A percentile compares a stretch with the other conserved stretches of the same genome.
These are phyloP conservation scores for Piezodorus guildinii DNA, from an alignment of 1,140 invertebrate genomes.

Conservation along the genomic window DNA sequence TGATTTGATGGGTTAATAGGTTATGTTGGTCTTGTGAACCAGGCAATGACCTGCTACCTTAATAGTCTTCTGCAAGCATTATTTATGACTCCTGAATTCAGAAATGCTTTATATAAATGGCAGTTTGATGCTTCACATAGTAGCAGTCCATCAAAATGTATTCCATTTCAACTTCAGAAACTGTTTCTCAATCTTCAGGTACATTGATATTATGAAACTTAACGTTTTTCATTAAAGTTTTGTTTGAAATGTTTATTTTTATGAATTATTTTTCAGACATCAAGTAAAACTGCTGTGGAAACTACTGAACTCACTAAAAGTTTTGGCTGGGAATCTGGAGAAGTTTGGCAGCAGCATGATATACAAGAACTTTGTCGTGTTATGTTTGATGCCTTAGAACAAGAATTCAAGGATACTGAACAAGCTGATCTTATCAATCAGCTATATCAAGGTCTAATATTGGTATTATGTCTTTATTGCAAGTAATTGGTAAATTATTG, in stretches of 20 bases:
- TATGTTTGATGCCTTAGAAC: conserved; percentile 85
- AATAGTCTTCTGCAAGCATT: conserved; percentile 82
- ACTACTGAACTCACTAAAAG: conserved; percentile 79
- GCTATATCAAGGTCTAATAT: conserved; percentile 48
- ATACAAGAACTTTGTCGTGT: conserved; percentile 83
- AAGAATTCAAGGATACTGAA: conserved; percentile 72
- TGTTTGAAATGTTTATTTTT: neutral
- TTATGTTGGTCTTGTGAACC: conserved; percentile 82
- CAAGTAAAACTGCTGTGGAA: conserved; percentile 60
- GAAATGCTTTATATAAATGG: conserved; percentile 82
- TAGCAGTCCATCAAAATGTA: conserved; percentile 51
- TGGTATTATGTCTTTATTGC: neutral
- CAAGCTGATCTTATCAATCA: conserved; percentile 73
- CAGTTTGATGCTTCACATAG: conserved; percentile 55
- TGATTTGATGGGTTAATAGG: conserved; percentile 31
- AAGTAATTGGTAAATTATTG: too few species aligned
- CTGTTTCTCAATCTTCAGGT: conserved; percentile 80
- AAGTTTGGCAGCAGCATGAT: conserved; percentile 88
- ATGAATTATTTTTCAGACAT: conserved; percentile 44
- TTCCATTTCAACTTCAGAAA: conserved; percentile 79
- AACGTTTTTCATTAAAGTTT: neutral
- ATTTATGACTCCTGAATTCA: conserved; percentile 90
- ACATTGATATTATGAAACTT: conserved; percentile 10
- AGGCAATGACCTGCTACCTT: conserved; percentile 89
- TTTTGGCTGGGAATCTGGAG: conserved; percentile 84